These are phyloP conservation scores for Drosophila sproati DNA, from an alignment of 1,140 invertebrate species.

Conservation along the genomic window DNA sequence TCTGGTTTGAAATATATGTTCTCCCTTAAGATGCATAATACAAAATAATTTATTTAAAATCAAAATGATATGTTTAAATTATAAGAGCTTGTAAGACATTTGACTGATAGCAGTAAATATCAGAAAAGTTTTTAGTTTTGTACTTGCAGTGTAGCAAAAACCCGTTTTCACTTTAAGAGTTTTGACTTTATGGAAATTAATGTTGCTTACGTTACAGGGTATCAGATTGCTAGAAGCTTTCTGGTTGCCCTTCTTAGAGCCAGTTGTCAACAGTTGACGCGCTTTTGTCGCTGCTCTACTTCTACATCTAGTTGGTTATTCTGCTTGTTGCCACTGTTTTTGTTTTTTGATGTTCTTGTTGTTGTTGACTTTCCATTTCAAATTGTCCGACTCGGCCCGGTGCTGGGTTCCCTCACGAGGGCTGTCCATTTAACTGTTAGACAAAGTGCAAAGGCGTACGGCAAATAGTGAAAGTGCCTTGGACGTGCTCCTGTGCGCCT, in stretches of 20 bases:
- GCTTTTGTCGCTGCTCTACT: slow-evolving; percentile 56
- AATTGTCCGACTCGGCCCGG: slow-evolving; percentile 13
- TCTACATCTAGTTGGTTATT: slow-evolving; percentile 1
- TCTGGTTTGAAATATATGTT: no score
- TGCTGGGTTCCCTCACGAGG: slow-evolving; percentile 42
- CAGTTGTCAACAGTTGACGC: slow-evolving; percentile 77
- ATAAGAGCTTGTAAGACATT: no score
- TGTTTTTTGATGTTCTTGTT: slow-evolving; percentile 3
- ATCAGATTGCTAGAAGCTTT: neutral
- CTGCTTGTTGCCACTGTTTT: slow-evolving; percentile 12
- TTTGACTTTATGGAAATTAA: no score
- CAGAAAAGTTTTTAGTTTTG: no score
- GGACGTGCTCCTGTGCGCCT: slow-evolving; percentile 14
- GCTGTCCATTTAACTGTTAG: slow-evolving; percentile 74
- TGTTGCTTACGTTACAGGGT: neutral
- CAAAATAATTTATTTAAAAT: no score
- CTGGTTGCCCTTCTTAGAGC: slow-evolving; percentile 33
- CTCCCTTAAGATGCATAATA: no score
- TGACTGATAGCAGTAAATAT: no score
- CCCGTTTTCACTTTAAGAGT: no score
- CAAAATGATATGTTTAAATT: no score
- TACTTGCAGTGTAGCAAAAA: no score
- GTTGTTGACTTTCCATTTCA: slow-evolving; percentile 65
- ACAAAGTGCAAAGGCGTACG: slow-evolving; percentile 56
- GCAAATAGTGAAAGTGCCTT: slow-evolving; percentile 52